Evolutionary conservation across 2,113 vertebrate genomes (phyloP), one percentile per base, ranked within the genome.

Genomic region (Neolamprologus fasciatus): DNA sequence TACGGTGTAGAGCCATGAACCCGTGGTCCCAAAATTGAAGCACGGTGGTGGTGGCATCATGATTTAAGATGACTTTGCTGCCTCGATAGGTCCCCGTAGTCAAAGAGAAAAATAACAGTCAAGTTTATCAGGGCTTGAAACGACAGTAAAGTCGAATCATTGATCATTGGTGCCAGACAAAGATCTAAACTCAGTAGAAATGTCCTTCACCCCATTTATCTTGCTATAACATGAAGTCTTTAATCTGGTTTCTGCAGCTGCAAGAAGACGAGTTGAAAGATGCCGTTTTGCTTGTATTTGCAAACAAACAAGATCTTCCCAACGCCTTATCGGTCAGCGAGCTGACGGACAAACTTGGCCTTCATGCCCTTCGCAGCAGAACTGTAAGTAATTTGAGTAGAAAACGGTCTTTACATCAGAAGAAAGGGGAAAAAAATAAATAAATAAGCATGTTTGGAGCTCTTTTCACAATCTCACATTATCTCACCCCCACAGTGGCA

Each of bases 291-390:
- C 96, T 99, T 87, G 97, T 99, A 68, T 98, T 98, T 35, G 98
- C 98, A 31, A 99, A 99, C 95, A 99, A 99, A 94, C 98, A 99
- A 95, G 98, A 99, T 93, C 97, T 99, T 93, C 98, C 98, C 79
- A 98, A 98, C 2, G 98, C 98, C 93, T 96, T 98, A 95, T 87
- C 97, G 0, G 96, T 98, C 91, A 97, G 95, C 2, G 98, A 98
- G 68, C 96, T 99, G 91, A 97, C 97, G 5, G 98, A 98, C 45
- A 97, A 97, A 94, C 97, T 99, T 35, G 97, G 96, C 28, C 95
- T 98, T 11, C 96, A 97, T 7, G 80, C 88, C 21, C 95, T 97
- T 82, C 97, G 97, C 87, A 97, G 95, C 95, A 96, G 96, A 95
- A 96, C 94, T 53, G 98, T 98, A 87, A 97, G 97, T 91, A 37